These are phyloP conservation scores for Chaitophorus viminalis DNA, from an alignment of 2,888 invertebrate species.

Conservation along the genomic window DNA sequence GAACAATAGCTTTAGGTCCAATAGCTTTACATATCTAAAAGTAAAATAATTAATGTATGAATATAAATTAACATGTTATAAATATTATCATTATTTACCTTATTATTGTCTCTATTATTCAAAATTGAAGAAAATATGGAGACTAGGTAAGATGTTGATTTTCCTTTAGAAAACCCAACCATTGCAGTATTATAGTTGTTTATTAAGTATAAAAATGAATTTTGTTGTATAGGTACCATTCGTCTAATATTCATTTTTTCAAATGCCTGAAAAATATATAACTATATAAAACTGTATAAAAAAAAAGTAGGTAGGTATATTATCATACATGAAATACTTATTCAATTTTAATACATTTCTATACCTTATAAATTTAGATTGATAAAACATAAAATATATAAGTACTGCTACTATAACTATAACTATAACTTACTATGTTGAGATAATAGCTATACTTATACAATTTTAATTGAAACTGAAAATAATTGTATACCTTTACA, in stretches of 20 bases:
- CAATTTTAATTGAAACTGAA: not conserved
- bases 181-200: slow-evolving; percentile 37
- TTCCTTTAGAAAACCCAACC: slow-evolving; percentile 53
- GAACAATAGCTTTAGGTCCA: slow-evolving; percentile 43
- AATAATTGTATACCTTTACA: slow-evolving; percentile 14
- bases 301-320: too few species aligned
- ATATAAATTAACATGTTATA: not conserved
- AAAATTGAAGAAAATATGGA: slow-evolving; percentile 41
- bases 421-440: too few species aligned
- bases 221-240: slow-evolving; percentile 47
- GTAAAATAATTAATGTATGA: not conserved
- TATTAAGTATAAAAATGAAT: slow-evolving; percentile 39
- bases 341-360: not conserved
- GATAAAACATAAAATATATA: too few species aligned
- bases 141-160: slow-evolving; percentile 37
- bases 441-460: not conserved
- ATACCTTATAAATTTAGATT: not conserved
- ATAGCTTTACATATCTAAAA: not conserved
- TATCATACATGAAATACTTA: too few species aligned
- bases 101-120: not conserved
- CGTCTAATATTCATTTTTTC: slow-evolving; percentile 24
- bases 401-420: too few species aligned
- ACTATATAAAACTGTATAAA: too few species aligned
- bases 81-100: slow-evolving; percentile 7
- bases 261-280: slow-evolving; percentile 36